Evolutionary conservation across 2,888 invertebrate species (phyloP).

Genomic region (Drosophila conformis): DNA sequence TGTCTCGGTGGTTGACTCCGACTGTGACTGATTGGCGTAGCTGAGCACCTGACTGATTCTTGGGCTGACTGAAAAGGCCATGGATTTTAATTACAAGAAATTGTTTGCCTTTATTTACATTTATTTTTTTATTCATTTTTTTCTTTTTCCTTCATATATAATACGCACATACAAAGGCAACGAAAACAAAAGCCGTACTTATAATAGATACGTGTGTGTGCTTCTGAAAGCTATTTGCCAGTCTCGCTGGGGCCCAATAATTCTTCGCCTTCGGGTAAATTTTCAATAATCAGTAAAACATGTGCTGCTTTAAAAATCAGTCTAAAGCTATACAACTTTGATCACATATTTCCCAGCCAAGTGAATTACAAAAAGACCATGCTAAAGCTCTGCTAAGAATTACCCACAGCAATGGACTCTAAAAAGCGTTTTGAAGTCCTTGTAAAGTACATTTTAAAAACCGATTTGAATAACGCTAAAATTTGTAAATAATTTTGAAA

Average conservation of each 20-base stretch:
- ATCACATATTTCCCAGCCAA: not conserved
- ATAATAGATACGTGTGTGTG: constrained; percentile 25
- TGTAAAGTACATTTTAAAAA: not conserved
- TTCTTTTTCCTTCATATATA: constrained; percentile 6
- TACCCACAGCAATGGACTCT: not conserved
- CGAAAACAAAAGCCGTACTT: constrained; percentile 61
- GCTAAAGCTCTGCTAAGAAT: no score
- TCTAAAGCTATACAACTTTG: not conserved
- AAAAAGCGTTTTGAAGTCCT: not conserved
- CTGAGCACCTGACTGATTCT: constrained; percentile 78
- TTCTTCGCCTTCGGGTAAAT: not conserved
- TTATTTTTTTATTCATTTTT: constrained; percentile 14
- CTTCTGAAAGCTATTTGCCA: not conserved
- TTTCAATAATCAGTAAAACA: constrained; percentile 1
- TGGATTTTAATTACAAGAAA: constrained; percentile 81
- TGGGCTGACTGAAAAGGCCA: constrained; percentile 71
- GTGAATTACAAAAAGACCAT: not conserved
- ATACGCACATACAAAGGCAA: constrained; percentile 35
- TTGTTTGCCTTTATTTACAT: constrained; percentile 71
- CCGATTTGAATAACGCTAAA: not conserved
- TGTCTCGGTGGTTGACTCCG: constrained; percentile 75
- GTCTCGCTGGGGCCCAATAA: not conserved
- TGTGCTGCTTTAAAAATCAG: not conserved
- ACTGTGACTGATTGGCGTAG: constrained; percentile 79
- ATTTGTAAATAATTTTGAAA: not conserved